phyloP scores from a whole-genome alignment of 2,888 invertebrate species.

The Embidobia sp. region DNA sequence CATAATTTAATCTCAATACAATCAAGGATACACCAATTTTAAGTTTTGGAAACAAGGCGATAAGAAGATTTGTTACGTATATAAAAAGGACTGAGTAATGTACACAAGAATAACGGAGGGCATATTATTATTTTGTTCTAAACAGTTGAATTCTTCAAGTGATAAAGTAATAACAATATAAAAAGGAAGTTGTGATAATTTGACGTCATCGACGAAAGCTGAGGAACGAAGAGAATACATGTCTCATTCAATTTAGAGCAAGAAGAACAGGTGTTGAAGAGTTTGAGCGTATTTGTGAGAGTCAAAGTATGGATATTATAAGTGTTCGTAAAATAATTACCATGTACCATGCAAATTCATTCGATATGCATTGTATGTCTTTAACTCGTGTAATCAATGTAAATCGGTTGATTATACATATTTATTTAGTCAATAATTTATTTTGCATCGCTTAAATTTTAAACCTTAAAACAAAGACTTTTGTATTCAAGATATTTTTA shows the following conservation, averaged over 20 bases:
- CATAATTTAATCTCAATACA: constrained; percentile 5
- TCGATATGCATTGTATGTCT: constrained; percentile 4
- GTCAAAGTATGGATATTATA: constrained; percentile 56
- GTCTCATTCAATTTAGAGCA: constrained; percentile 72
- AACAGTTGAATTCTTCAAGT: constrained; percentile 6
- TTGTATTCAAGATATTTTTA: too few species aligned
- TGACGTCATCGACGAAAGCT: constrained; percentile 69
- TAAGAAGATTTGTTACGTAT: constrained; percentile 3
- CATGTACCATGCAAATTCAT: neutral
- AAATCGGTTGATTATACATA: too few species aligned
- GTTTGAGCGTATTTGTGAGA: constrained; percentile 68
- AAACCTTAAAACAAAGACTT: too few species aligned
- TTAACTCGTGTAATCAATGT: too few species aligned
- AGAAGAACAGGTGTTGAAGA: constrained; percentile 76
- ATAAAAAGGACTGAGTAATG: constrained; percentile 14
- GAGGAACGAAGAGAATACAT: constrained; percentile 64
- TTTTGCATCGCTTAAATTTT: too few species aligned
- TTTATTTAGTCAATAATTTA: too few species aligned
- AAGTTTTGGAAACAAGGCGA: constrained; percentile 13
- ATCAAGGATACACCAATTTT: constrained; percentile 6
- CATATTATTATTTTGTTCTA: constrained; percentile 13
- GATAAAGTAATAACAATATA: constrained; percentile 33
- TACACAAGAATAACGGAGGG: constrained; percentile 24
- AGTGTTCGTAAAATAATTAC: constrained; percentile 43
- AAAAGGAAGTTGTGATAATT: constrained; percentile 46